These are phyloP conservation scores for Incurvaria masculella DNA, from an alignment of 2,888 invertebrate genomes.

Conservation along the genomic window DNA sequence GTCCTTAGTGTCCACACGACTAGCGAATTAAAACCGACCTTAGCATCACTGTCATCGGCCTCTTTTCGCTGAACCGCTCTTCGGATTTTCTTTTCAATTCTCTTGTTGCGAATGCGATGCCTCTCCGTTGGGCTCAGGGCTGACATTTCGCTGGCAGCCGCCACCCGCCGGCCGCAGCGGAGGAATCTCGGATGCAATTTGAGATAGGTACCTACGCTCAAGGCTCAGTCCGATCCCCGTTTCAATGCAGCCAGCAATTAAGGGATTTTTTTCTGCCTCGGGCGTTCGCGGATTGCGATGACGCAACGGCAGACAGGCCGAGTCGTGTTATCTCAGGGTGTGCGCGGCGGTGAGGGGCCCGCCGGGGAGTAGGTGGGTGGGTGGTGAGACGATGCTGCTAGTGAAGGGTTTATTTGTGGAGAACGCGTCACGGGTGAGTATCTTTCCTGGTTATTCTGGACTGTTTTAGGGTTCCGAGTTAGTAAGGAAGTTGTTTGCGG, in stretches of 20 bases:
- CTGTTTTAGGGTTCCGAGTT: too few species aligned
- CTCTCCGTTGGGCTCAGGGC: neutral
- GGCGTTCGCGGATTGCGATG: neutral
- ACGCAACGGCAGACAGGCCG: neutral
- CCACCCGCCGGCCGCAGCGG: neutral
- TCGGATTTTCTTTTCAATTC: too few species aligned
- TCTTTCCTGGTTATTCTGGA: too few species aligned
- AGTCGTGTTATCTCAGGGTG: neutral
- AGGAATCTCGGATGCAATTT: neutral
- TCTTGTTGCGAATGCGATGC: too few species aligned
- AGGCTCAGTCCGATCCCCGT: neutral
- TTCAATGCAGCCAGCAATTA: neutral
- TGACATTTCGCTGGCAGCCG: neutral
- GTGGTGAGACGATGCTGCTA: too few species aligned
- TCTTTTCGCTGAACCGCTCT: too few species aligned
- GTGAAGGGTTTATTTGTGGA: too few species aligned
- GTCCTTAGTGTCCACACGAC: too few species aligned
- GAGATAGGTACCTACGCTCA: neutral
- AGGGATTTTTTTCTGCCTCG: neutral
- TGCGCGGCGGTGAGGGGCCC: neutral
- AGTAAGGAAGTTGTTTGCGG: too few species aligned
- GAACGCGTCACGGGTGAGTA: neutral
- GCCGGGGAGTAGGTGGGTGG: too few species aligned
- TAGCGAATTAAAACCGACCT: neutral
- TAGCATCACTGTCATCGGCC: neutral